Evolutionary conservation across 2,888 invertebrate species (phyloP).

Genomic region (Cataglyphis cursor): DNA sequence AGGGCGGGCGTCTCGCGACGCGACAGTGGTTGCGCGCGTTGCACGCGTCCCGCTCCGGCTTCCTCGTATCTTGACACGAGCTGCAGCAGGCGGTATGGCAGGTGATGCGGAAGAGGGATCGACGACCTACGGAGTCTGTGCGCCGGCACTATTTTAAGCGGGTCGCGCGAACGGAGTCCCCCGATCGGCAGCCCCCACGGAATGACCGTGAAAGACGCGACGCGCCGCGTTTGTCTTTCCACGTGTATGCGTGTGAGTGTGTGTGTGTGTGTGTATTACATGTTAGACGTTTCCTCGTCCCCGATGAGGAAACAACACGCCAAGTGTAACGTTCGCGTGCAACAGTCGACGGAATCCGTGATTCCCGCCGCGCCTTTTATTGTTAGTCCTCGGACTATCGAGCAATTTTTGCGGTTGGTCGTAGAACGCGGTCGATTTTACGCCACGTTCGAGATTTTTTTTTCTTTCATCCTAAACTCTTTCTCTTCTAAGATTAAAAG

Average conservation of each 20-base stretch:
- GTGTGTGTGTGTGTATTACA: slow-evolving; percentile 63
- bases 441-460: background rate
- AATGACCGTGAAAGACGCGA: slow-evolving; percentile 72
- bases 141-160: slow-evolving; percentile 75
- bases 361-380: slow-evolving; percentile 10
- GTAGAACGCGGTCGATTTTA: background rate
- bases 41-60: slow-evolving; percentile 19
- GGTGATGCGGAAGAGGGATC: slow-evolving; percentile 80
- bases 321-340: slow-evolving; percentile 59
- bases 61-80: slow-evolving; percentile 55
- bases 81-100: slow-evolving; percentile 71
- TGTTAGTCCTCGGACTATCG: slow-evolving; percentile 3
- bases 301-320: slow-evolving; percentile 35
- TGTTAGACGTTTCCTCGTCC: slow-evolving; percentile 55
- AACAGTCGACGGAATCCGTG: slow-evolving; percentile 19
- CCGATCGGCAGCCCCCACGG: slow-evolving; percentile 63
- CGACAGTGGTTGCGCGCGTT: slow-evolving; percentile 45
- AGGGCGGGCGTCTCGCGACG: slow-evolving; percentile 26
- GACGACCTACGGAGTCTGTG: slow-evolving; percentile 76
- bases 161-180: slow-evolving; percentile 65
- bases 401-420: slow-evolving; percentile 1
- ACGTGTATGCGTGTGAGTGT: background rate
- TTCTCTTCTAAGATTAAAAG: background rate
- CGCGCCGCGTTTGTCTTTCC: slow-evolving; percentile 48
- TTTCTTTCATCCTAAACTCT: background rate